Base-by-base conservation (phyloP, 2,797 vertebrate species). In the Buphagus erythrorhynchus region DNA sequence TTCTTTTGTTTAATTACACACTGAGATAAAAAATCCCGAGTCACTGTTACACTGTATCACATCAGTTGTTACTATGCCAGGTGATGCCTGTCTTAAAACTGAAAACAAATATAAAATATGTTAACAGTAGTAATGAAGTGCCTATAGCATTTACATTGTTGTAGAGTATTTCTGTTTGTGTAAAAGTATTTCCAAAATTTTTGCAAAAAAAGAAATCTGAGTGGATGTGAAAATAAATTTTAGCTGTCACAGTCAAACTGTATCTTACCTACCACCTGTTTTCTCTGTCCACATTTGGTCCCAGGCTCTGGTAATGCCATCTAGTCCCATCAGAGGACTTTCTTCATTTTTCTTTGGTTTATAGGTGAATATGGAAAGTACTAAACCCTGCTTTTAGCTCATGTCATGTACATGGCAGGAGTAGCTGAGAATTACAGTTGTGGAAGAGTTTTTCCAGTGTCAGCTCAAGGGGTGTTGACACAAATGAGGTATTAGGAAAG, bases 381-480 rank as follows among this genome's bases (percentile, higher is more conserved):
- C 26, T 20, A 54, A 43, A 55, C 20, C 19, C 29, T 69, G 31
- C 36, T 91, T 91, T 62, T 48, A 55, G 33, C 52, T 91, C 18
- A 40, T 1, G 1, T 82, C 40, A 35, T 0, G 0, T 49, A 29
- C 12, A 4, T 55, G 58, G 42, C 36, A 63, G 9, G 16, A 78
- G 24, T 16, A 69, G 46, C 48, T 78, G 43, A 40, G 49, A 75
- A 58, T 49, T 42, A 2, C 1, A 29, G 6, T 31, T 80, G 49
- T 14, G 33, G 58, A 49, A 65, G 8, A 31, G 20, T 57, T 90
- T 76, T 75, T 82, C 48, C 26, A 13, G 21, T 61, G 18, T 66
- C 0, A 1, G 10, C 35, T 88, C n/a, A 26, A 52, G 9, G 25
- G 25, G 0, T 54, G 2, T 79, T 69, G 51, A n/a, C 31, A 49